These are phyloP conservation scores for Drosophila gunungcola DNA, from an alignment of 1,140 invertebrate genomes.

Conservation along the genomic window DNA sequence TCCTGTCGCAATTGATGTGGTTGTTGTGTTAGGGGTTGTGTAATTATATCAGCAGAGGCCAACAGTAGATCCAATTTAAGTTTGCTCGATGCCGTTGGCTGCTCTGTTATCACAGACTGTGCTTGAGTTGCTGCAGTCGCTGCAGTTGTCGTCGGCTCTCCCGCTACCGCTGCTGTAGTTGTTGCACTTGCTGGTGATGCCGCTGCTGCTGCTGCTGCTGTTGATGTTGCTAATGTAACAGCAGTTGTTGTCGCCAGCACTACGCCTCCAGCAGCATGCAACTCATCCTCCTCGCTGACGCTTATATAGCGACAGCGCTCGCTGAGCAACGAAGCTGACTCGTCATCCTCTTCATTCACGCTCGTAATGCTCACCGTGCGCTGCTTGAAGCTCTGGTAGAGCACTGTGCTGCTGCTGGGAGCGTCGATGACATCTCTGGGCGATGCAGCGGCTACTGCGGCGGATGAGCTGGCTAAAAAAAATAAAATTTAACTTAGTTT, in stretches of 20 bases:
- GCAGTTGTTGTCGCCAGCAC: slow-evolving; percentile 16
- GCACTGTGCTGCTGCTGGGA: slow-evolving; percentile 15
- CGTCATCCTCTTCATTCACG: slow-evolving; percentile 80
- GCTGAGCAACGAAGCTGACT: slow-evolving; percentile 66
- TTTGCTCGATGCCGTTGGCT: slow-evolving; percentile 82
- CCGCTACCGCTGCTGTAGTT: neutral
- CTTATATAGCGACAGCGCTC: slow-evolving; percentile 81
- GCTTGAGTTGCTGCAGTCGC: slow-evolving; percentile 65
- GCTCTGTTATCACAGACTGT: slow-evolving; percentile 85
- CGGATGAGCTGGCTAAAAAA: slow-evolving; percentile 35
- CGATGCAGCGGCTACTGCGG: slow-evolving; percentile 6
- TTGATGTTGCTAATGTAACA: slow-evolving; percentile 13
- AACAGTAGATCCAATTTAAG: slow-evolving; percentile 79
- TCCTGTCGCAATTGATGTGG: slow-evolving; percentile 40
- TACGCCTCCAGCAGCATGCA: slow-evolving; percentile 47
- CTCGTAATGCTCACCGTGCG: slow-evolving; percentile 78
- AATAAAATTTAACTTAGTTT: neutral
- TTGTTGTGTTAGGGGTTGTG: slow-evolving; percentile 64
- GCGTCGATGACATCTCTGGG: slow-evolving; percentile 52
- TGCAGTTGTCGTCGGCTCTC: slow-evolving; percentile 2
- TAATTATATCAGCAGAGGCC: slow-evolving; percentile 79
- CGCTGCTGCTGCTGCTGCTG: slow-evolving; percentile 3
- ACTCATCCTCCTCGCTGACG: slow-evolving; percentile 79
- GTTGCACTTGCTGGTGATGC: slow-evolving; percentile 7
- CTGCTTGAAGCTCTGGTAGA: slow-evolving; percentile 71